Base-by-base conservation (phyloP, 2,888 invertebrate species). In the Isoperla grammatica region DNA sequence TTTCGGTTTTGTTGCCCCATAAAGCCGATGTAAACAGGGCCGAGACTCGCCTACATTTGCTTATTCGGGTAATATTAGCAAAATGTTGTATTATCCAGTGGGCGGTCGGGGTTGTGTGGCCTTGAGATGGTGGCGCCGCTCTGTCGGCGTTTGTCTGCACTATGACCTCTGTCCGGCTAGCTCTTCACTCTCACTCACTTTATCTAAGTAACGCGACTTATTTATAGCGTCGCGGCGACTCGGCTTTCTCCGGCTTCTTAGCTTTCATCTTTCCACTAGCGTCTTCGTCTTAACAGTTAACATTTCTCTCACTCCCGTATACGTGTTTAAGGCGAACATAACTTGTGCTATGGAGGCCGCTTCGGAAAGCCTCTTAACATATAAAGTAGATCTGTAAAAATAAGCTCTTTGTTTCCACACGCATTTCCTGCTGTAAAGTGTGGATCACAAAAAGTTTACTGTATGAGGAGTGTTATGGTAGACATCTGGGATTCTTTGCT, bases 191-290 rank as follows among this genome's bases (percentile, higher is more conserved):
- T 11, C 45, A 13, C 49, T 39, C 53, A 37, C 53, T 53, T 37
- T 39, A 17, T 53, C 53, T 53, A 53, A 53, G 53, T 53, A 53
- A 53, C 53, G 8, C 53, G 39, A 11, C 53, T 53, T 53, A 53
- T 53, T 39, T 53, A 53, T 39, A 20, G 39, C 53, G 53, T 53
- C 53, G 53, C 53, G 53, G 19, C 53, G 53, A n/a, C 29, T 29
- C 29, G 29, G 5, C 29, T 29, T 29, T 8, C 29, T 6, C 29
- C 8, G 4, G 29, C 29, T 29, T 22, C 46, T 22, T 17, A 46
- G 46, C n/a, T n/a, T n/a, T n/a, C n/a, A n/a, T n/a, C n/a, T n/a
- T n/a, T n/a, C n/a, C n/a, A n/a, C n/a, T n/a, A n/a, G n/a, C n/a
- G n/a, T n/a, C n/a, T n/a, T n/a, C n/a, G n/a, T n/a, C n/a, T n/a